A percentile compares a stretch with the other conserved stretches of the same genome.
phyloP scores from a whole-genome alignment of 2,797 vertebrate species.

The Sebastes trivittatus region DNA sequence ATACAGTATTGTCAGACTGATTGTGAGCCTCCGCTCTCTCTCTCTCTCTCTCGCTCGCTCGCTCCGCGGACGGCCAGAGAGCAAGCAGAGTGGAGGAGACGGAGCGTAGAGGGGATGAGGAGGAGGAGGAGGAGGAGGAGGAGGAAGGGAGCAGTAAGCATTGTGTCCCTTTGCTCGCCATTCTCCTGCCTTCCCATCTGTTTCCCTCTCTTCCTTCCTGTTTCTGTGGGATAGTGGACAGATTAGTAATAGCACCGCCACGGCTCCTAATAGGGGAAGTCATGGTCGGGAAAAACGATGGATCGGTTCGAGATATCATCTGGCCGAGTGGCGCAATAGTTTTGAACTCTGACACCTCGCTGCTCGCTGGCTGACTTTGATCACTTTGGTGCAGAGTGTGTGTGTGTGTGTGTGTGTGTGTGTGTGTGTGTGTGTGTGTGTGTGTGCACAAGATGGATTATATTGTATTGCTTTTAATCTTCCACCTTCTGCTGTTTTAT shows the following conservation, averaged over 20 bases:
- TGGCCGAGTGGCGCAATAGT: slow-evolving; percentile 73
- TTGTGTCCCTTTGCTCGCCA: slow-evolving; percentile 72
- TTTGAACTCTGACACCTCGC: slow-evolving; percentile 79
- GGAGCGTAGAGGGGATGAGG: slow-evolving; percentile 58
- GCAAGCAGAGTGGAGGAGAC: slow-evolving; percentile 55
- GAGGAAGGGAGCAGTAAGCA: slow-evolving; percentile 71
- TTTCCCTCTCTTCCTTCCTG: slow-evolving; percentile 91
- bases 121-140: slow-evolving; percentile 40
- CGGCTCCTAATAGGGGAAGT: slow-evolving; percentile 76
- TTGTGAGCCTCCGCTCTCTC: slow-evolving; percentile 83
- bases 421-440: neutral
- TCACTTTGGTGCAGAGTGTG: slow-evolving; percentile 32
- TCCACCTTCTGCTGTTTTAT: neutral
- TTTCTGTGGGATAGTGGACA: slow-evolving; percentile 80
- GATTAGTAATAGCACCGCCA: slow-evolving; percentile 65
- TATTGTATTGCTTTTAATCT: slow-evolving; percentile 2
- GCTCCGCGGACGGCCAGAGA: slow-evolving; percentile 61
- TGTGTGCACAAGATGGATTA: neutral
- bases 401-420: neutral
- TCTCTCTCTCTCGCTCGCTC: slow-evolving; percentile 70
- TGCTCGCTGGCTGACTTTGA: slow-evolving; percentile 68
- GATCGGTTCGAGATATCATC: slow-evolving; percentile 77
- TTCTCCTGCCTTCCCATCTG: slow-evolving; percentile 85
- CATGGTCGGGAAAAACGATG: slow-evolving; percentile 70
- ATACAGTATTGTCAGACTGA: slow-evolving; percentile 84